Evolutionary conservation across 2,113 vertebrate species (phyloP).

Genomic region (Cynocephalus volans): DNA sequence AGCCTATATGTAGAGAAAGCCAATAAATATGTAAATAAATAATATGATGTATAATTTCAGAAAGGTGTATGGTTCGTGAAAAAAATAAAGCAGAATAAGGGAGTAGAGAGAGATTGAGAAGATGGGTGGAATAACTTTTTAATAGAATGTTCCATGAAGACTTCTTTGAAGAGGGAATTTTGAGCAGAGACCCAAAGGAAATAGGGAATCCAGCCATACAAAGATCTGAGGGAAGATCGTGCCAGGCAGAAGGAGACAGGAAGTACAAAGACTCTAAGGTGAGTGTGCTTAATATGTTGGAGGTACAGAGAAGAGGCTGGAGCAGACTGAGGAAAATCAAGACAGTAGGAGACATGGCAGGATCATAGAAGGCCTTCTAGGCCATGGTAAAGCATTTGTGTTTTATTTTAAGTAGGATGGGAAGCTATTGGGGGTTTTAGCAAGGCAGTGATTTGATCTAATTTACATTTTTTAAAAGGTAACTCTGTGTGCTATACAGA

Average conservation of each 20-base stretch:
- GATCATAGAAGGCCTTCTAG: neutral
- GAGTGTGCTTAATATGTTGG: neutral
- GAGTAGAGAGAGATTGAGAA: neutral
- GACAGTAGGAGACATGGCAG: neutral
- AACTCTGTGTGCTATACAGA: neutral
- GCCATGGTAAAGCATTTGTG: neutral
- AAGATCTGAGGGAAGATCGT: neutral
- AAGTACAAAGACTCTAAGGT: neutral
- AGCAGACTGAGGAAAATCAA: neutral
- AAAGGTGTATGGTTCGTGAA: neutral
- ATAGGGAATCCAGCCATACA: neutral
- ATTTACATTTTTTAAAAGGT: slow-evolving; percentile 27
- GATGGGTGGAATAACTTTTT: neutral
- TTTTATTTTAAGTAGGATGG: slow-evolving; percentile 23
- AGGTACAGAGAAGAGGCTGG: neutral
- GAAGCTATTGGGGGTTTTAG: neutral
- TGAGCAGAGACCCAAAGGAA: neutral
- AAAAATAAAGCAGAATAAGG: slow-evolving; percentile 2
- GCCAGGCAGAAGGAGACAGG: neutral
- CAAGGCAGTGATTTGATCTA: neutral
- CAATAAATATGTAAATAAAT: neutral
- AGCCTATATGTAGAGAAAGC: neutral
- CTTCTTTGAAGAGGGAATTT: neutral
- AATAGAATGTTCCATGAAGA: neutral
- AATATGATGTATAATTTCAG: slow-evolving; percentile 33